Percentiles rank a stretch among this genome's conserved stretches.
These are phyloP conservation scores for Eremobia ochroleuca DNA, from an alignment of 2,888 invertebrate genomes.

Conservation along the genomic window DNA sequence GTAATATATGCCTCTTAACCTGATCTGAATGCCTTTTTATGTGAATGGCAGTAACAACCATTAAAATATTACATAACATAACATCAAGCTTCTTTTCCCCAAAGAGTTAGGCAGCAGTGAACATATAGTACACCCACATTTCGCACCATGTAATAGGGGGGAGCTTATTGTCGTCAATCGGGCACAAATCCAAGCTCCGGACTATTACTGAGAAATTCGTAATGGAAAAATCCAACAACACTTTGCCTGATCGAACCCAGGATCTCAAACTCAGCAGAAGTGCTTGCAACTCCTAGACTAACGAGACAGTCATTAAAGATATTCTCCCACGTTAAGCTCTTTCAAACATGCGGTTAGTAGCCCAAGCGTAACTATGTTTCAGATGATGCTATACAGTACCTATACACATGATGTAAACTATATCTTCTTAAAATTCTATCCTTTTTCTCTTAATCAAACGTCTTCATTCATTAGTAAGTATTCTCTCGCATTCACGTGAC, in stretches of 20 bases:
- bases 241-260: background rate
- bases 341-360: background rate
- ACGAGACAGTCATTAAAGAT: background rate
- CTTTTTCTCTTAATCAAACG: background rate
- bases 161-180: background rate
- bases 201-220: background rate
- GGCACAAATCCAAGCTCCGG: background rate
- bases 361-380: background rate
- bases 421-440: background rate
- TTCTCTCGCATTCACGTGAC: slow-evolving; percentile 40
- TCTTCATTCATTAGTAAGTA: slow-evolving; percentile 2
- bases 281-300: background rate
- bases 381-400: too few relatives aligned
- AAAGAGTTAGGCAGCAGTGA: too few relatives aligned
- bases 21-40: background rate
- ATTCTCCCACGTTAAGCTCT: background rate
- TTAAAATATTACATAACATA: too few relatives aligned
- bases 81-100: too few relatives aligned
- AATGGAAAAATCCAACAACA: background rate
- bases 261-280: background rate
- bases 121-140: too few relatives aligned
- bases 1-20: too few relatives aligned
- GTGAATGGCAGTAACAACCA: background rate
- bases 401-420: background rate
- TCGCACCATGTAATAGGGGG: too few relatives aligned